phyloP scores from a whole-genome alignment of 2,888 invertebrate genomes.

The Troglohyphantes excavatus region DNA sequence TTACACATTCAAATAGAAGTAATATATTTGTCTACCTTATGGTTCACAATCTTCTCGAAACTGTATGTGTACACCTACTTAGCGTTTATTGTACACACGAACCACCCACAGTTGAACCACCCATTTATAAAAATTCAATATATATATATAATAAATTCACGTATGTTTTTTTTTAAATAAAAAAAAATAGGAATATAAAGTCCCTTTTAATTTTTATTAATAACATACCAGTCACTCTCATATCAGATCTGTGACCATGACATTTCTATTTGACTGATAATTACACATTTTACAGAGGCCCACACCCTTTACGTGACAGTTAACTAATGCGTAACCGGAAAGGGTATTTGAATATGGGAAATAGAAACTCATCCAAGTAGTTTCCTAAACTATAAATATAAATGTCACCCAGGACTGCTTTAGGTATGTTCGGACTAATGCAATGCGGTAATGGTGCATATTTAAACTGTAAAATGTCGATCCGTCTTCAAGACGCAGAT shows the following conservation, averaged over 20 bases:
- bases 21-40: too few relatives aligned
- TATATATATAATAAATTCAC: too few relatives aligned
- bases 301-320: neutral
- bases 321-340: neutral
- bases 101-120: too few relatives aligned
- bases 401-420: neutral
- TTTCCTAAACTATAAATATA: neutral
- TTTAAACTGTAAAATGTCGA: neutral
- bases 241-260: neutral
- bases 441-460: neutral
- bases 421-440: too few relatives aligned
- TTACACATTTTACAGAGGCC: neutral
- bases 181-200: too few relatives aligned
- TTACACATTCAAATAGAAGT: too few relatives aligned
- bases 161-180: too few relatives aligned
- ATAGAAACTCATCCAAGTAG: neutral
- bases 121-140: too few relatives aligned
- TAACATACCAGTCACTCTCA: neutral
- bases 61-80: too few relatives aligned
- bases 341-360: neutral
- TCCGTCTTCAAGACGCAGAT: neutral
- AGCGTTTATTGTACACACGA: too few relatives aligned
- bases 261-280: neutral
- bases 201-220: neutral
- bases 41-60: too few relatives aligned